Evolutionary conservation across 92 coral and sea anemone genomes (phyloP).

Genomic region (Diadumene lineata): DNA sequence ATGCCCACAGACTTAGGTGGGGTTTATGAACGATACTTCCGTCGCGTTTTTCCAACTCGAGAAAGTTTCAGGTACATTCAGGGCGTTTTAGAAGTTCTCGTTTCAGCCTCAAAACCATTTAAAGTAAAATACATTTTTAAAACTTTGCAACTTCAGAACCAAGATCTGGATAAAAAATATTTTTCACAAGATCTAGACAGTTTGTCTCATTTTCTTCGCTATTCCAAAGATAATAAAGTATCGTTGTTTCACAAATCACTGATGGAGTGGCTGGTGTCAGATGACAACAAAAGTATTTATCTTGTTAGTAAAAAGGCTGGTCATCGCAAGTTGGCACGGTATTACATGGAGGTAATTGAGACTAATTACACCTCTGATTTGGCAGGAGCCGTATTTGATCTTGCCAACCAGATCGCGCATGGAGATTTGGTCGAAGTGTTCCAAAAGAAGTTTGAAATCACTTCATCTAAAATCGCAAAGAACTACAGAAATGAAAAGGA

Average conservation of each 20-base stretch:
- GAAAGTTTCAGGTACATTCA: conserved; percentile 40
- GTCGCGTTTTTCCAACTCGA: conserved; percentile 28
- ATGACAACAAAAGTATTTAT: conserved; percentile 25
- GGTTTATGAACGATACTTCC: conserved; percentile 46
- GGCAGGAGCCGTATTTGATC: background rate
- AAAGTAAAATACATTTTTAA: conserved; percentile 32
- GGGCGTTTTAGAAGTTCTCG: conserved; percentile 55
- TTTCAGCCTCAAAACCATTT: conserved; percentile 55
- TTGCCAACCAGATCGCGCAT: conserved; percentile 35
- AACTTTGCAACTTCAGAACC: conserved; percentile 33
- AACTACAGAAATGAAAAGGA: conserved; percentile 2
- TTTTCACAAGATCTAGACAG: conserved; percentile 14
- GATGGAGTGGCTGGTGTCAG: conserved; percentile 66
- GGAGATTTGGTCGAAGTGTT: conserved; percentile 19
- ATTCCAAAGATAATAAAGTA: conserved; percentile 24
- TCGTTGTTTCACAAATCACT: conserved; percentile 45
- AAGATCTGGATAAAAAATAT: conserved; percentile 18
- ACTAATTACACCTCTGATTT: background rate
- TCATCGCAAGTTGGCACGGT: conserved; percentile 28
- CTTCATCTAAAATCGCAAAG: background rate
- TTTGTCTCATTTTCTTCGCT: conserved; percentile 43
- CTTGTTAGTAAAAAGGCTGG: conserved; percentile 26
- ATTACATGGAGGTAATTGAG: conserved; percentile 8
- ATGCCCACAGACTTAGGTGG: conserved; percentile 40
- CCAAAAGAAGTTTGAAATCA: background rate